These are phyloP conservation scores for Melolontha melolontha DNA, from an alignment of 2,888 invertebrate species.

Conservation along the genomic window DNA sequence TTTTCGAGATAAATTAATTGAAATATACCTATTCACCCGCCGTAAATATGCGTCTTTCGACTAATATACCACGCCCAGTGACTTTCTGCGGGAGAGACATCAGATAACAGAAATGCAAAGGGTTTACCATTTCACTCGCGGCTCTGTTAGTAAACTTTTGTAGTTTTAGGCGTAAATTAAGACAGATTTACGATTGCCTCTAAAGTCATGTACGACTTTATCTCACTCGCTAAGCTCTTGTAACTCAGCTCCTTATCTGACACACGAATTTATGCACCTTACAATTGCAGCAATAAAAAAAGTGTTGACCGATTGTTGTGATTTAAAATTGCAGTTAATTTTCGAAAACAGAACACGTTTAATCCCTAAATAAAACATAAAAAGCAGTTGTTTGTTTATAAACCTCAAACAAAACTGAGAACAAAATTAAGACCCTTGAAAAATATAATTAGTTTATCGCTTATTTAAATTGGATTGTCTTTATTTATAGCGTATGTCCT, in stretches of 20 bases:
- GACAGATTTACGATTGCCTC: constrained; percentile 36
- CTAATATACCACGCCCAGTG: constrained; percentile 19
- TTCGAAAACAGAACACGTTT: too few relatives aligned
- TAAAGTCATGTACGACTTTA: constrained; percentile 37
- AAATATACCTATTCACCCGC: constrained; percentile 7
- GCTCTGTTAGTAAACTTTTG: constrained; percentile 31
- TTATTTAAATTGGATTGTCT: too few relatives aligned
- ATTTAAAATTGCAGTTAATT: constrained; percentile 9
- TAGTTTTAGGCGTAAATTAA: constrained; percentile 41
- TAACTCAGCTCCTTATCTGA: constrained; percentile 38
- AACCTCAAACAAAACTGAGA: too few relatives aligned
- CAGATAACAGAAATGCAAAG: constrained; percentile 30
- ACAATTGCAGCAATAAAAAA: constrained; percentile 21
- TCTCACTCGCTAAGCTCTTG: constrained; percentile 36
- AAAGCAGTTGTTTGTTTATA: too few relatives aligned
- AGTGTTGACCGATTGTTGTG: constrained; percentile 7
- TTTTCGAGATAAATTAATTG: constrained; percentile 28
- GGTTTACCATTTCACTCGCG: constrained; percentile 29
- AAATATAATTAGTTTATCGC: too few relatives aligned
- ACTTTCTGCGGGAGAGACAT: constrained; percentile 10
- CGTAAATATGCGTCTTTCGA: background rate
- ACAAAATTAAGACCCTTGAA: too few relatives aligned
- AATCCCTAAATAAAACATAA: too few relatives aligned
- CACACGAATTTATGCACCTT: constrained; percentile 38
- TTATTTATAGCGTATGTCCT: too few relatives aligned